Conservation (phyloP, 2,888 invertebrate species). For the Diachrysia chrysitis region DNA sequence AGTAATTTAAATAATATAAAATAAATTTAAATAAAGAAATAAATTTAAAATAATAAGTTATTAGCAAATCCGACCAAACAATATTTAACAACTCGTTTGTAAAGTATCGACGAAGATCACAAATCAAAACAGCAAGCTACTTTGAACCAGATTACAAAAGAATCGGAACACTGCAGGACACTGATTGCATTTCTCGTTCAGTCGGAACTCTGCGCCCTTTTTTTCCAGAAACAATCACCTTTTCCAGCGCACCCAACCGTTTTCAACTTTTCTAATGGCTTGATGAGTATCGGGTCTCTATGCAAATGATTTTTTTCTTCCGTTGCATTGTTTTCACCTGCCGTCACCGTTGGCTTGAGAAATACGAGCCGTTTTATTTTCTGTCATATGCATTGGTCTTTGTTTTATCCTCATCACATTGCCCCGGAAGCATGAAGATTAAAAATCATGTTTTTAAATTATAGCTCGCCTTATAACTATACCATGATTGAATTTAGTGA, state of each 20-base stretch:
- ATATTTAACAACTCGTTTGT: neutral
- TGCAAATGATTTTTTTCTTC: constrained; percentile 38
- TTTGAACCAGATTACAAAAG: constrained; percentile 32
- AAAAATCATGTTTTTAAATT: no score
- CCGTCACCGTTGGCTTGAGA: constrained; percentile 17
- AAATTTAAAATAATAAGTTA: neutral
- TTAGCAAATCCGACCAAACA: neutral
- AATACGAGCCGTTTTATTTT: constrained; percentile 17
- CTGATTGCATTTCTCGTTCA: constrained; percentile 52
- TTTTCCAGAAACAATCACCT: constrained; percentile 40
- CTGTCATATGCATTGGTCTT: constrained; percentile 6
- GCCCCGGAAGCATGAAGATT: neutral
- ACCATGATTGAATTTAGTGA: constrained; percentile 18
- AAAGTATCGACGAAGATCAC: constrained; percentile 10
- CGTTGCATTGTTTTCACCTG: constrained; percentile 32
- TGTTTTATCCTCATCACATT: constrained; percentile 10
- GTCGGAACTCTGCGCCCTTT: constrained; percentile 29
- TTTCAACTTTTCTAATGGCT: constrained; percentile 49
- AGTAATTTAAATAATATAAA: no score
- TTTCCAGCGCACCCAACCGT: constrained; percentile 34
- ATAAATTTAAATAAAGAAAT: no score
- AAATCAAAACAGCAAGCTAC: constrained; percentile 26
- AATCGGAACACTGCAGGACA: constrained; percentile 23
- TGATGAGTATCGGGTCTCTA: constrained; percentile 47
- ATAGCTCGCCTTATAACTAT: neutral